Evolutionary conservation across 2,888 invertebrate species (phyloP).

Genomic region (Elgonia sp.): DNA sequence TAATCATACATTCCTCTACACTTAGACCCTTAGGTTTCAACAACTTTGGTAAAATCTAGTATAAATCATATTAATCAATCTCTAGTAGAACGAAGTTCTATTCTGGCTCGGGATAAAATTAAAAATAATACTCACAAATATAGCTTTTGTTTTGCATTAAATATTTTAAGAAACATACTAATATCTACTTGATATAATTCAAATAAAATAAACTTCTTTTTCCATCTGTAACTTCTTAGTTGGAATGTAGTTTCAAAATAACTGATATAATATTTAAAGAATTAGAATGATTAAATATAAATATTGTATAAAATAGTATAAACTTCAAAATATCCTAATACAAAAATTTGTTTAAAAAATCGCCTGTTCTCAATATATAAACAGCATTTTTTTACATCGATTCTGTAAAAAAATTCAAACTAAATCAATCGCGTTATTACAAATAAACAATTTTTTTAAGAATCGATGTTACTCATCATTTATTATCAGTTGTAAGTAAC

Average conservation of each 20-base stretch:
- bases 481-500: not conserved
- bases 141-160: no score
- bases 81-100: no score
- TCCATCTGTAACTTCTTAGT: no score
- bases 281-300: no score
- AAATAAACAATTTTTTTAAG: not conserved
- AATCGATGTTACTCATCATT: not conserved
- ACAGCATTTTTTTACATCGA: not conserved
- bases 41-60: not conserved
- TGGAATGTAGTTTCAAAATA: no score
- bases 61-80: constrained; percentile 20
- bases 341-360: not conserved
- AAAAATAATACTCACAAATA: no score
- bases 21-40: constrained; percentile 46
- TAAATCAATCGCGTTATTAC: not conserved
- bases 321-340: not conserved
- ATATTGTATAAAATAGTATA: not conserved
- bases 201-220: no score
- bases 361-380: not conserved
- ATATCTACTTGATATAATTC: no score
- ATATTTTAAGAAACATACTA: no score
- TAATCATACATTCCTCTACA: constrained; percentile 24
- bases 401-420: not conserved
- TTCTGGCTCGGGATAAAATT: no score
- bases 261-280: no score